Percentiles rank a stretch among this genome's conserved stretches.
Evolutionary conservation across 2,797 vertebrate genomes (phyloP).

Genomic region (Cuculus canorus): DNA sequence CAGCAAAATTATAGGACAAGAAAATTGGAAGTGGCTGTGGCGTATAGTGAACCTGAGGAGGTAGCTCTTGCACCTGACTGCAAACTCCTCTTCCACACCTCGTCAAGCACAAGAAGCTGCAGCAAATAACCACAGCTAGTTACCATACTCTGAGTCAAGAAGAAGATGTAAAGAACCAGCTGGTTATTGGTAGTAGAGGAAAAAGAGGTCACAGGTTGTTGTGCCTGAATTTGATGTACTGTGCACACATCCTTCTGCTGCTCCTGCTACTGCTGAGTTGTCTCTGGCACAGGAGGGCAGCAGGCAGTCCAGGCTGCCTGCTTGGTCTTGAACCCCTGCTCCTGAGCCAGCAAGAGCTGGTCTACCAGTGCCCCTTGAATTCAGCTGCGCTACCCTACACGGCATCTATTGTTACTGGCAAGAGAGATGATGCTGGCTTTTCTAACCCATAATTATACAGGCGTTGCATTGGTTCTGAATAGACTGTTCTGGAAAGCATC

Average conservation of each 20-base stretch:
- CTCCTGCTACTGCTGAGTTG: neutral
- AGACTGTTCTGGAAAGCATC: neutral
- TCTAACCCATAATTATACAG: neutral
- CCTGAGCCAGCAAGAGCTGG: neutral
- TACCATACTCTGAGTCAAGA: neutral
- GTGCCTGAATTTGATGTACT: accelerated
- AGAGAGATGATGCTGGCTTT: neutral
- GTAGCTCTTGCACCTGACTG: neutral
- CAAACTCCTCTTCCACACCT: neutral
- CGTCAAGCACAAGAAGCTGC: neutral
- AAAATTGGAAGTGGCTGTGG: neutral
- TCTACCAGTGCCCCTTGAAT: neutral
- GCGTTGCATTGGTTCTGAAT: neutral
- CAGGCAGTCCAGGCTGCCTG: neutral
- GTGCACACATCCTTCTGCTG: accelerated
- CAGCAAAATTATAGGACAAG: neutral
- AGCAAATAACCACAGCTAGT: neutral
- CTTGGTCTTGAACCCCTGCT: neutral
- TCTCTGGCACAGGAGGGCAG: neutral
- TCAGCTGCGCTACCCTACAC: neutral
- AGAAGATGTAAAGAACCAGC: neutral
- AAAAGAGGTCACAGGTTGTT: neutral
- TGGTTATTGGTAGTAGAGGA: too few species aligned
- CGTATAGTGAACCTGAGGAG: neutral
- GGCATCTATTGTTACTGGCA: neutral